Conservation (phyloP, 1,140 invertebrate species). For the Neodiprion virginianus region DNA sequence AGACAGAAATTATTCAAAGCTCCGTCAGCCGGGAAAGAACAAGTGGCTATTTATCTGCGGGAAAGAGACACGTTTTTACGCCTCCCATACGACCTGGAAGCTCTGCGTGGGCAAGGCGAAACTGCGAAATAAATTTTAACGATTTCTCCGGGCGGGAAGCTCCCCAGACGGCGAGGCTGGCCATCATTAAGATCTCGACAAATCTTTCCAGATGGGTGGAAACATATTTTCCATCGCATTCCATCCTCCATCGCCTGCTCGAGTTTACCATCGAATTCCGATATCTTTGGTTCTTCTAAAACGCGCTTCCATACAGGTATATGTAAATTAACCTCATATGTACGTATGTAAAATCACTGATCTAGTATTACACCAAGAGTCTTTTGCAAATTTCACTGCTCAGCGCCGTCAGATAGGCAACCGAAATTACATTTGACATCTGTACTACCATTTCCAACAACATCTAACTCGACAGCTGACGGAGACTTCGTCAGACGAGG, state of each 20-base stretch:
- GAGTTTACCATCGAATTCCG: no score
- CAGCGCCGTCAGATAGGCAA: no score
- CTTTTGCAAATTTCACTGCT: no score
- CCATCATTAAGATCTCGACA: neutral
- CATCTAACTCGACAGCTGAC: no score
- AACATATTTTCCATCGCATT: neutral
- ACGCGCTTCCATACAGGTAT: no score
- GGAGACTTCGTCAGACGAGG: no score
- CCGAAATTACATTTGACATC: no score
- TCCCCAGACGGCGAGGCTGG: neutral
- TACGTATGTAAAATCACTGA: no score
- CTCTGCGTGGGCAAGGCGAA: neutral
- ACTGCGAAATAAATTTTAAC: constrained; percentile 3
- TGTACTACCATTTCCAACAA: no score
- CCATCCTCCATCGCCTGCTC: neutral
- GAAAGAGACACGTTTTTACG: neutral
- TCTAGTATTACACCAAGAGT: no score
- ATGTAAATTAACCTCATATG: no score
- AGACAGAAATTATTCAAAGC: neutral
- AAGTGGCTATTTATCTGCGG: neutral
- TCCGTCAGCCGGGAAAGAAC: neutral
- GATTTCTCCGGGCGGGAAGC: neutral
- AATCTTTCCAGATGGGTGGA: neutral
- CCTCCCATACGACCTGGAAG: neutral
- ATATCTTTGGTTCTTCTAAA: no score